Base-by-base conservation (phyloP, 2,797 vertebrate genomes). In the Sparus aurata region DNA sequence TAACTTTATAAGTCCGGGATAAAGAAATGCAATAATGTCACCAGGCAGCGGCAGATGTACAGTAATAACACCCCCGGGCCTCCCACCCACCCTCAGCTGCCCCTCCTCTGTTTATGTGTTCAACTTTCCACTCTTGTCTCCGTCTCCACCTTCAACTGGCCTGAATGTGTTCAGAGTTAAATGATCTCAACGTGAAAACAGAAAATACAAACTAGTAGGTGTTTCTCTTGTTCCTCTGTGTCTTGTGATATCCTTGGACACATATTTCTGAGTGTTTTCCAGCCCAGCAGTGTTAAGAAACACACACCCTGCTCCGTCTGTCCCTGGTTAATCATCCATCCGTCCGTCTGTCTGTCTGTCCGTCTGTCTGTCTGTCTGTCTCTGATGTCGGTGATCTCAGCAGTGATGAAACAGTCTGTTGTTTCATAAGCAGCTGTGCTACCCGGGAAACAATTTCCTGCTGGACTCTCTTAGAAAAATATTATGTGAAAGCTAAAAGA, bases 361-460 rank as follows among this genome's bases (percentile, higher is more conserved):
- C 68, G 68, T 86, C n/a, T n/a, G n/a, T n/a, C n/a, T n/a, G n/a
- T n/a, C 30, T 65, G 55, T 55, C 60, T 30, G 22, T 34, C 34
- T 34, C 58, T 74, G 2, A 73, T 73, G 62, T 79, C 30, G 20
- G 30, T 90, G 77, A 87, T 63, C 72, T 89, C 77, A 83, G 65
- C 27, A 70, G 18, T 84, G 69, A 82, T 87, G 79, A 90, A 87
- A 62, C 38, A 38, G 27, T 23, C 50, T 50, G 72, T 90, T 91
- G 84, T 93, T 88, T 69, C 54, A 82, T 60, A 72, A 76, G 72
- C 91, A 92, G 90, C 91, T 93, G 88, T 85, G 80, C 52, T 86
- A 64, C 75, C 69, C 1, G 0, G 43, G 64, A 47, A 59, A 43
- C 45, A 47, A 20, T 53, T 47, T 79, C 18, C 72, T 25, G 25